Evolutionary conservation across 2,888 invertebrate species (phyloP).

Genomic region (Melitaea athalia): DNA sequence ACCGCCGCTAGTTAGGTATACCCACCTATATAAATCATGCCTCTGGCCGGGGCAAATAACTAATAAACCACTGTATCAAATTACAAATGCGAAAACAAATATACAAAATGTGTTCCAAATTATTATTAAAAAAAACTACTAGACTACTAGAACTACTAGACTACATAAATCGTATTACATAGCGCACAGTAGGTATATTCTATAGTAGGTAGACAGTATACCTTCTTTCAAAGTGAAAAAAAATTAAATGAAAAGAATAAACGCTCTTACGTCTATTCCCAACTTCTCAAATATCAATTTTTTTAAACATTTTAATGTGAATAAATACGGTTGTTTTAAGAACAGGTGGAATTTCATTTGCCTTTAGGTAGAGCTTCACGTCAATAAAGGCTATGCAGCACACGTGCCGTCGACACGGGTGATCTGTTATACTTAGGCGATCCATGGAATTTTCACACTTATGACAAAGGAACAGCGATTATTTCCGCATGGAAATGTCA

Average conservation of each 20-base stretch:
- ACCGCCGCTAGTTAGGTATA: too few species aligned
- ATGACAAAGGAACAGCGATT: slow-evolving; percentile 38
- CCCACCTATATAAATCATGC: too few species aligned
- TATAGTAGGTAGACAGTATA: background rate
- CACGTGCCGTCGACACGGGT: slow-evolving; percentile 75
- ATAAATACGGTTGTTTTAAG: slow-evolving; percentile 64
- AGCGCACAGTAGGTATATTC: background rate
- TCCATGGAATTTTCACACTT: slow-evolving; percentile 40
- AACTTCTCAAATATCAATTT: slow-evolving; percentile 36
- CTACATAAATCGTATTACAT: background rate
- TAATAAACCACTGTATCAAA: too few species aligned
- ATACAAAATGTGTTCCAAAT: too few species aligned
- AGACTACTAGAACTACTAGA: too few species aligned
- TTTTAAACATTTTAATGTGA: slow-evolving; percentile 53
- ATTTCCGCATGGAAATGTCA: slow-evolving; percentile 41
- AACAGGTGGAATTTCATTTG: slow-evolving; percentile 74
- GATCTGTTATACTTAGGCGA: slow-evolving; percentile 55
- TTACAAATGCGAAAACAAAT: too few species aligned
- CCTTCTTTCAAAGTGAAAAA: background rate
- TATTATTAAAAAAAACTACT: too few species aligned
- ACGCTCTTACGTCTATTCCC: background rate
- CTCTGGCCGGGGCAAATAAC: too few species aligned
- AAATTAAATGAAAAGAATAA: background rate
- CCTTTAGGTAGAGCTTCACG: slow-evolving; percentile 63
- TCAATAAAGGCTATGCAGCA: slow-evolving; percentile 77